phyloP scores from a whole-genome alignment of 2,888 invertebrate species.

The Cataglyphis cursor region DNA sequence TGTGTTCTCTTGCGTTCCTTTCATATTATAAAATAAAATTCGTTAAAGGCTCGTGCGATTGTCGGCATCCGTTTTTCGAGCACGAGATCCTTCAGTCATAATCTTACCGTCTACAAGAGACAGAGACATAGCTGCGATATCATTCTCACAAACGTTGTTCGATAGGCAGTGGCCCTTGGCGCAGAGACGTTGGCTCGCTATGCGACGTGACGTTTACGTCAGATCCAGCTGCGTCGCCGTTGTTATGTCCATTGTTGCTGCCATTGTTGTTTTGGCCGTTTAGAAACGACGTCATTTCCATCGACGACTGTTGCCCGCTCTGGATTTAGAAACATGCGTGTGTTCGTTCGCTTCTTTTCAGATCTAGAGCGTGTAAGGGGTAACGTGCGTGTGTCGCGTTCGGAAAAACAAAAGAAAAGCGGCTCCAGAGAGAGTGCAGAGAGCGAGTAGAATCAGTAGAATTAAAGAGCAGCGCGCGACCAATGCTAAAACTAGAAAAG shows the following conservation, averaged over 20 bases:
- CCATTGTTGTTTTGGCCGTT: constrained; percentile 86
- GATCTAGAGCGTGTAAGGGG: constrained; percentile 84
- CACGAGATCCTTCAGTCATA: not conserved
- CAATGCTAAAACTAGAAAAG: constrained; percentile 75
- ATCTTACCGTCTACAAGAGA: constrained; percentile 41
- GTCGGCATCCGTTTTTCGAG: constrained; percentile 1
- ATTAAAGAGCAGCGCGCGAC: constrained; percentile 73
- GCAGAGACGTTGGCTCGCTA: constrained; percentile 74
- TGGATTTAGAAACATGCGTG: constrained; percentile 86
- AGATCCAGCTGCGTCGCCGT: constrained; percentile 78
- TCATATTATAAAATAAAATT: not conserved
- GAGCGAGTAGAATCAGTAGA: constrained; percentile 74
- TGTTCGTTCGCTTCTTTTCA: constrained; percentile 86
- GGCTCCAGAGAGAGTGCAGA: constrained; percentile 74
- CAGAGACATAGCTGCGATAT: constrained; percentile 33
- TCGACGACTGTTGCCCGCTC: constrained; percentile 86
- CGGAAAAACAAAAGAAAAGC: constrained; percentile 77
- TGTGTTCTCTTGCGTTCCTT: constrained; percentile 8
- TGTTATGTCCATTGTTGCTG: constrained; percentile 80
- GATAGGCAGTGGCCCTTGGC: constrained; percentile 79
- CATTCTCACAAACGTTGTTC: constrained; percentile 80
- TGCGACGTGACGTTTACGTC: constrained; percentile 72
- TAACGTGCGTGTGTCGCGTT: constrained; percentile 84
- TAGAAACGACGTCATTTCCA: constrained; percentile 86
- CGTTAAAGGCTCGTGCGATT: not conserved